Conservation (phyloP, 2,113 vertebrate species). For the Oceanites oceanicus region DNA sequence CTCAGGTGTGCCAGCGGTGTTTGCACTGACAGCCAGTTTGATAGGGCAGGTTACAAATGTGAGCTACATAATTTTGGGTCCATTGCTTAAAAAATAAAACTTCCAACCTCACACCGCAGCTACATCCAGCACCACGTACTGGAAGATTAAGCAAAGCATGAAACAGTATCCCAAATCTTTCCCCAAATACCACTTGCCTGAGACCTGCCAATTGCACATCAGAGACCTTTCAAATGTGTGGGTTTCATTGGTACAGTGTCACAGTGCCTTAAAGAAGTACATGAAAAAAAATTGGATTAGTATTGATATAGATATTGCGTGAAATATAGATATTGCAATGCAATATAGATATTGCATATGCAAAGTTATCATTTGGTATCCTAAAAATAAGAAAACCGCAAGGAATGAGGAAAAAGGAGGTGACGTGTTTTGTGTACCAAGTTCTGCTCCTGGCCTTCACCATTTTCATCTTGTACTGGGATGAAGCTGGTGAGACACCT, state of each 20-base stretch:
- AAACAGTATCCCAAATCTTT: not conserved
- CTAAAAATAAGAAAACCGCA: not conserved
- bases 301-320: rapidly evolving
- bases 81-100: not conserved
- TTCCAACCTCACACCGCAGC: not conserved
- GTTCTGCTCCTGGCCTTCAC: not conserved
- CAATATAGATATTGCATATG: not conserved
- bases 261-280: not conserved
- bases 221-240: not conserved
- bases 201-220: not conserved
- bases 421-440: not conserved
- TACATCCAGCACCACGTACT: not conserved
- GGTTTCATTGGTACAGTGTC: not conserved
- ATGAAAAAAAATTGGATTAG: not conserved
- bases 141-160: not conserved
- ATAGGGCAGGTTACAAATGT: not conserved
- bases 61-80: rapidly evolving
- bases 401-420: not conserved
- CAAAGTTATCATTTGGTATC: not conserved
- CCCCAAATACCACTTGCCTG: rapidly evolving
- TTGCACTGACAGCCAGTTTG: not conserved
- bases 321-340: not conserved
- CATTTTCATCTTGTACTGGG: not conserved
- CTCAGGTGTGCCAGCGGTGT: not conserved
- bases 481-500: not conserved